Base-by-base conservation (phyloP, 92 coral and sea anemone species). In the Actinernus sp. region DNA sequence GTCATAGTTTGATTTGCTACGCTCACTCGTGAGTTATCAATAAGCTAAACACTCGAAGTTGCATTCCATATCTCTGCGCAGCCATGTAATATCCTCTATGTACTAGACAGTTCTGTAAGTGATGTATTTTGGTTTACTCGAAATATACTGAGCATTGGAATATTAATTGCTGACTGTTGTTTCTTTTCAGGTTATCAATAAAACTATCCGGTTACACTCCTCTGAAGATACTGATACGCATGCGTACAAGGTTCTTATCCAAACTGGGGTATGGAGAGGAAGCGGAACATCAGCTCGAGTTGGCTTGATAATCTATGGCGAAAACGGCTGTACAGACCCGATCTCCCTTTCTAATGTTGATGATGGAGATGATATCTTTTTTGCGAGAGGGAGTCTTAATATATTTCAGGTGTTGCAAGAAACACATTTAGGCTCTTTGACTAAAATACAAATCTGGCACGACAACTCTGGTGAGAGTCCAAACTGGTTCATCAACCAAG, bases 281-380 rank as follows among this genome's bases (percentile, higher is more conserved):
- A 85, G 84, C 17, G 98, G 98, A 0, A 86, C 98, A 5, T 82
- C 97, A 23, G 93, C 98, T 31, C 76, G 77, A 23, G 96, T 83
- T 37, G 96, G 91, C 16, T 26, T 93, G 20, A 64, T 82, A 13
- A 65, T 93, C 22, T 82, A 68, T 47, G 98, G 98, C 2, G 96
- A 86, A 41, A 78, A 93, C 24, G 80, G 63, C 22, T 54, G 60
- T 63, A 68, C 88, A 14, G 74, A 48, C 16, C 74, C 80, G 10
- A 63, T 85, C 39, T 71, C 73, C n/a, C 74, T 93, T 11, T 76
- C 77, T 46, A 83, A 85, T 55, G 54, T 73, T 3, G 49, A 9
- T 10, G 22, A 27, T 16, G 27, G 60, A 13, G 75, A 58, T 10
- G 56, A 36, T 12, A 67, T 24, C 55, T 86, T 85, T 36, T 93